Base-by-base conservation (phyloP, 2,113 vertebrate species). In the Abramis brama region DNA sequence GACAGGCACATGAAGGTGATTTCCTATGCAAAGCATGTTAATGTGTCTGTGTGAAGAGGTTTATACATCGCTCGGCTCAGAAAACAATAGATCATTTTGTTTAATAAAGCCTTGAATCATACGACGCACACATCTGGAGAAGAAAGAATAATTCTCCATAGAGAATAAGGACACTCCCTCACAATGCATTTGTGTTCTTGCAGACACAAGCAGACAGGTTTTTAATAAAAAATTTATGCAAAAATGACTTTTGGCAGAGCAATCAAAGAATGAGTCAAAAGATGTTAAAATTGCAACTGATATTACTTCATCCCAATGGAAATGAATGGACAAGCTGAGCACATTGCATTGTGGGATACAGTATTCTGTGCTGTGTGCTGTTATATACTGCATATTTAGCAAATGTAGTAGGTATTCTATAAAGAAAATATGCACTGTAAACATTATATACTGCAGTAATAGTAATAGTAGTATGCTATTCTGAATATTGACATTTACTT, bases 21-120 rank as follows among this genome's bases (percentile, higher is more conserved):
- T 73, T 64, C 62, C 50, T 62, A 75, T 83, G 82, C 79, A 47
- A 36, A 76, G 71, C 71, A 77, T 77, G 81, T 47, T 85, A 81
- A 45, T 71, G 39, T 84, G n/a, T 43, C 52, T 80, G 21, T 84
- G 21, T 73, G 17, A 57, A 36, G 71, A 62, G 78, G 23, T 62
- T 57, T 60, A 60, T 75, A 39, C 23, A 33, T 74, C 68, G 8
- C 6, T 50, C 57, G 19, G 52, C 52, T 86, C 43, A 68, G 25
- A 62, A 62, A 57, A 75, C 78, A 62, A 82, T 86, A 17, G 9
- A 70, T 79, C 13, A 43, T 85, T 33, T 47, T 81, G 27, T 47
- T 74, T 60, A 36, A 45, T 73, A 80, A 59, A 80, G n/a, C 12
- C 27, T n/a, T 55, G 47, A 81, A 27, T 70, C 52, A 80, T 59